Evolutionary conservation across 2,113 vertebrate genomes (phyloP).

Genomic region (Clarias macrocephalus): DNA sequence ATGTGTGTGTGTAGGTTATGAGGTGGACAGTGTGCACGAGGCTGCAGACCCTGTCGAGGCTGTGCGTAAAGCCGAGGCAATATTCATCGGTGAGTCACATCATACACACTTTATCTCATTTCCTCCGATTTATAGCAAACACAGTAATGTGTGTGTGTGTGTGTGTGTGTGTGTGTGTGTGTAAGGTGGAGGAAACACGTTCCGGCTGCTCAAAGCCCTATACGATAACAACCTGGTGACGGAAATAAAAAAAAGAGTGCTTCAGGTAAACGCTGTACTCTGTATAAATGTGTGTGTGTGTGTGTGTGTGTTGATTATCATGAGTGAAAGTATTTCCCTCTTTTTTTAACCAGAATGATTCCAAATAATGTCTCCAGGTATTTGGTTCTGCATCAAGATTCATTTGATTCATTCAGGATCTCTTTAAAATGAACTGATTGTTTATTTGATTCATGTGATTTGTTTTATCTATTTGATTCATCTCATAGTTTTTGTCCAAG

Average conservation of each 20-base stretch:
- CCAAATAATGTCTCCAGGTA: not conserved
- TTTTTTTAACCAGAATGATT: not conserved
- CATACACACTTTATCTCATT: not conserved
- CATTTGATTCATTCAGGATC: not conserved
- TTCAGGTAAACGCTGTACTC: constrained; percentile 72
- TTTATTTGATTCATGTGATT: not conserved
- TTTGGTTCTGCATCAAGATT: not conserved
- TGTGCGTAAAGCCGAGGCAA: constrained; percentile 77
- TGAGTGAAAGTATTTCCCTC: not conserved
- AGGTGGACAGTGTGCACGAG: constrained; percentile 83
- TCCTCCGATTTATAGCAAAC: not conserved
- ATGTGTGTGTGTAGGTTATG: constrained; percentile 71
- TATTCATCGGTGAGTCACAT: constrained; percentile 78
- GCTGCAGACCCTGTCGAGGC: constrained; percentile 78
- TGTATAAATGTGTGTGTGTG: not conserved
- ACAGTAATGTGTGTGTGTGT: constrained; percentile 35
- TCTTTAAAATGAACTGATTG: not conserved
- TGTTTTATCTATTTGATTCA: not conserved
- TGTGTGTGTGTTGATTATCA: not conserved
- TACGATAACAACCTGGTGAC: constrained; percentile 80
- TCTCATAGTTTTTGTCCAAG: not conserved
- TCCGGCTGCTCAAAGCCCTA: constrained; percentile 84
- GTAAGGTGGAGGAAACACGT: constrained; percentile 87
- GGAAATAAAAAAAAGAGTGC: constrained; percentile 80
- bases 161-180: constrained; percentile 15